phyloP scores from a whole-genome alignment of 2,113 vertebrate species.

The Kryptolebias marmoratus region DNA sequence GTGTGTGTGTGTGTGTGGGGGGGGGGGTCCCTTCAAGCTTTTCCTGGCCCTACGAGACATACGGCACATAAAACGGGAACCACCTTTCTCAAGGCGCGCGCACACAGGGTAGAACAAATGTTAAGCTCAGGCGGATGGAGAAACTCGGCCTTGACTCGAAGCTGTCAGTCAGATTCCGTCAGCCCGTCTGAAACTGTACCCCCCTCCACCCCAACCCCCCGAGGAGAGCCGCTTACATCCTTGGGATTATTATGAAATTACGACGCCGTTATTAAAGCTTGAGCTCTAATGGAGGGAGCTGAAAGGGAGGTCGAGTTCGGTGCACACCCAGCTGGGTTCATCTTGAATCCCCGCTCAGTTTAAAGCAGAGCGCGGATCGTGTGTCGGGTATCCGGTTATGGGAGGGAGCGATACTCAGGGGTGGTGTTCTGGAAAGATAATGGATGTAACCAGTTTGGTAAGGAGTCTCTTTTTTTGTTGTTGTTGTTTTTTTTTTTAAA shows the following conservation, averaged over 20 bases:
- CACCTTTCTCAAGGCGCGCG: conserved; percentile 47
- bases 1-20: no score
- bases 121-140: conserved; percentile 31
- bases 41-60: conserved; percentile 55
- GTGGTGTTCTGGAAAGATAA: not conserved
- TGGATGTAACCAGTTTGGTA: not conserved
- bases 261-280: conserved; percentile 46
- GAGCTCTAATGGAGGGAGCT: conserved; percentile 26
- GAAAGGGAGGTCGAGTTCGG: conserved; percentile 4
- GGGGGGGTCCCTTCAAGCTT: conserved; percentile 25
- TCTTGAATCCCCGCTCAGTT: conserved; percentile 1
- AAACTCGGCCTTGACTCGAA: conserved; percentile 12
- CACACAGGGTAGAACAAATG: conserved; percentile 31
- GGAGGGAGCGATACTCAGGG: not conserved
- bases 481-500: conserved; percentile 9
- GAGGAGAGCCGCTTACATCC: conserved; percentile 44
- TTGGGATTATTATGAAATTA: conserved; percentile 41
- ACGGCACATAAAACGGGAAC: conserved; percentile 44
- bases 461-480: conserved; percentile 7
- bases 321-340: not conserved
- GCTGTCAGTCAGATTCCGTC: conserved; percentile 27
- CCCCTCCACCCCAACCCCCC: not conserved
- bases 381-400: not conserved
- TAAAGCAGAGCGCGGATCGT: conserved; percentile 26
- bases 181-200: conserved; percentile 27